Evolutionary conservation across 2,888 invertebrate genomes (phyloP).

Genomic region (Plebejus melissa): DNA sequence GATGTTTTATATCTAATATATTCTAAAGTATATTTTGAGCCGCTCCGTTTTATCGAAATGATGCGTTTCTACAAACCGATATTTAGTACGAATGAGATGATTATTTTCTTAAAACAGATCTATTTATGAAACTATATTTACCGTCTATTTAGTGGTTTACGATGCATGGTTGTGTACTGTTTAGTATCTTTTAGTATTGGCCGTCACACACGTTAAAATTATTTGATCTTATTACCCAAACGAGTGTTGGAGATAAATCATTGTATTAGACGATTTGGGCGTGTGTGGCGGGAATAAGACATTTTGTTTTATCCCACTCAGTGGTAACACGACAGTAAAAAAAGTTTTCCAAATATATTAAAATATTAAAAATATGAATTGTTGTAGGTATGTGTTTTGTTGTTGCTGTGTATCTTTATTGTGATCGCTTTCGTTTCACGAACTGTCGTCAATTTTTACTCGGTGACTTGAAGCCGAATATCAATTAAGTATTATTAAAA

Average conservation of each 20-base stretch:
- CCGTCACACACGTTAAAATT: background rate
- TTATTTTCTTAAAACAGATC: slow-evolving; percentile 25
- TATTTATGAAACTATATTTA: slow-evolving; percentile 25
- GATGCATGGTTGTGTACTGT: slow-evolving; percentile 18
- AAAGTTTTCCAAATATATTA: background rate
- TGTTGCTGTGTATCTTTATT: slow-evolving; percentile 28
- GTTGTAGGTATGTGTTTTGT: slow-evolving; percentile 26
- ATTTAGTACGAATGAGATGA: slow-evolving; percentile 16
- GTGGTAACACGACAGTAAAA: background rate
- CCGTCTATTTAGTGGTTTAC: slow-evolving; percentile 24
- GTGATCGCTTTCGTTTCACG: slow-evolving; percentile 30
- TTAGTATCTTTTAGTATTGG: background rate
- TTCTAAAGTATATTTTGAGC: slow-evolving; percentile 31
- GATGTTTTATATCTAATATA: slow-evolving; percentile 52
- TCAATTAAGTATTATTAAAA: slow-evolving; percentile 18
- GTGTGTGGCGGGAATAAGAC: background rate
- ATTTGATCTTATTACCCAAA: background rate
- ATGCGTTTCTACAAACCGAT: background rate
- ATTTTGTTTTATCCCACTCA: background rate
- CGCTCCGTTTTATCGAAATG: slow-evolving; percentile 1
- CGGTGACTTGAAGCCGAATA: slow-evolving; percentile 1
- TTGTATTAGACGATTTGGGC: background rate
- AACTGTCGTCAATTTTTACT: slow-evolving; percentile 27
- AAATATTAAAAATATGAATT: background rate
- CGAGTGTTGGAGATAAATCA: background rate